Base-by-base conservation (phyloP, 2,113 vertebrate species). In the Eurystomus gularis region DNA sequence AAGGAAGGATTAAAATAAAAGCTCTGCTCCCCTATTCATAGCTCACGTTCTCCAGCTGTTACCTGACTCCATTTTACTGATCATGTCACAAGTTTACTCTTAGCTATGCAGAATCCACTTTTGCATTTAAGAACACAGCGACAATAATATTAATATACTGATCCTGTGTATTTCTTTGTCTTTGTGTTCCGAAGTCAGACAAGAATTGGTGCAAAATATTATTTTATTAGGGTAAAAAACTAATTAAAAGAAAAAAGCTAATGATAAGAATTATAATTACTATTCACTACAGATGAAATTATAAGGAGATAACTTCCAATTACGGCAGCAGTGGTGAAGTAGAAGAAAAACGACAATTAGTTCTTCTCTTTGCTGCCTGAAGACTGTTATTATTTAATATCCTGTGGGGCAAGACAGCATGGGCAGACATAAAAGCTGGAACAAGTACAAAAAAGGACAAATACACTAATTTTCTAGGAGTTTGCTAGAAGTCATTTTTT, bases 201-300 rank as follows among this genome's bases (percentile, higher is more conserved):
- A 93, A 78, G 69, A 77, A 68, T 79, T 35, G 51, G 37, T 73
- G 91, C 5, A 95, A 97, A 97, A 94, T 86, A 92, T 19, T 95
- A 77, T 94, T 96, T 97, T 97, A 92, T 94, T 65, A 48, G n/a
- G 70, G 60, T 51, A 82, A 75, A 92, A 97, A 95, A 40, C 39
- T 96, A 96, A 98, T 96, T 97, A 97, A 94, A 93, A 96, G 58
- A 87, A 95, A n/a, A 97, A 97, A 96, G 20, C 28, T 90, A 97
- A 95, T 75, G 83, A 94, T 96, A 98, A 97, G 92, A 97, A 96
- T 97, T 97, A 96, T 97, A 98, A 98, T 97, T 97, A 95, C 76
- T 96, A 83, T 93, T 96, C 90, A 96, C 83, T 94, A 95, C 96
- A 97, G 93, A 97, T 96, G 82, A 93, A 98, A 97, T 98, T 98